Evolutionary conservation across 2,888 invertebrate genomes (phyloP), one percentile per base, ranked within the genome.

Genomic region (Cephus pygmeus): DNA sequence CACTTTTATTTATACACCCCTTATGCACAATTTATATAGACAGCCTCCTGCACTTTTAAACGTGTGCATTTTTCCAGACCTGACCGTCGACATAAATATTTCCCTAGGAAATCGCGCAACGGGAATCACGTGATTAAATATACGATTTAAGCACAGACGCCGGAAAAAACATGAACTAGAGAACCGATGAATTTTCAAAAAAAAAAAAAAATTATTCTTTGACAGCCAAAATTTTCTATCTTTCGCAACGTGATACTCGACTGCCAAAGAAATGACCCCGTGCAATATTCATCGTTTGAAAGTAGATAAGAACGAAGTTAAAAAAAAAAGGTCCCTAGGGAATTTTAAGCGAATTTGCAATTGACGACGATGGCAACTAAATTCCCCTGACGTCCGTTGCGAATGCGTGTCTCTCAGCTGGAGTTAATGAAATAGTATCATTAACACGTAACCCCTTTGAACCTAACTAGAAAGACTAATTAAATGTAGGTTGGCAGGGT

Each of bases 401-500:
- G 33, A 71, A 12, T 71, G 71, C 71, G 71, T 71, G 71, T 34
- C 71, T 71, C 33, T 71, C 71, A 23, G 71, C 15, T 31, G 30
- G 71, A 34, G 71, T 34, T 71, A 71, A 71, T 71, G 71, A 71
- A 71, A 71, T 71, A 71, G 71, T 71, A 71, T 71, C 33, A 71
- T 71, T 71, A 71, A 71, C 71, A 71, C 71, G 71, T 71, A 71
- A 71, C 71, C 71, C 71, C 71, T 31, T 71, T 71, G 71, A 71
- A 71, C 71, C 71, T 71, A 71, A 71, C 71, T 71, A 71, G 71
- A 71, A 71, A 71, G 71, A 71, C 71, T 71, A 71, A 71, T 71
- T 71, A 71, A 71, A 71, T 71, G 71, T 71, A 30, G 71, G 71
- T 71, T 71, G 71, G 71, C 31, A 34, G 71, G 31, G 31, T 71